Conservation (phyloP, 1,140 invertebrate genomes). For the Callitettix versicolor region DNA sequence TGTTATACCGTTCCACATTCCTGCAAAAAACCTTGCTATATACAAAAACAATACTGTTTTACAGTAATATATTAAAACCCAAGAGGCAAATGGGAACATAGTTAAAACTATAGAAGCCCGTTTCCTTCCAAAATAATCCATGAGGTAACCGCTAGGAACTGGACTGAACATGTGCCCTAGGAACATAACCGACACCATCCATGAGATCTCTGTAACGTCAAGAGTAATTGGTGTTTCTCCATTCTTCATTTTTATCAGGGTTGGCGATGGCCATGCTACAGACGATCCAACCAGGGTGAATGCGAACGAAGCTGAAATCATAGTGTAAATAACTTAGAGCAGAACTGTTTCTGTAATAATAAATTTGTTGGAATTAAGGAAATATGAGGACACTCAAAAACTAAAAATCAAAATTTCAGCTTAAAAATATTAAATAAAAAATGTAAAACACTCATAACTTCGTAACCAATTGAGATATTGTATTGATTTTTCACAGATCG, state of each 20-base stretch:
- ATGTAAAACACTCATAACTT: too few species aligned
- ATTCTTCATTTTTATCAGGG: not conserved
- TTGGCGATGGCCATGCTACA: conserved; percentile 6
- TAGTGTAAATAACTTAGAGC: too few species aligned
- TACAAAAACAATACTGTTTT: conserved; percentile 8
- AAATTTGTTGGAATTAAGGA: too few species aligned
- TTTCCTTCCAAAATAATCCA: conserved; percentile 63
- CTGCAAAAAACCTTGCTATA: conserved; percentile 30
- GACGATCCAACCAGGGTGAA: conserved; percentile 1
- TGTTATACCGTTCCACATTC: conserved; percentile 56
- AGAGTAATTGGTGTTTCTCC: not conserved
- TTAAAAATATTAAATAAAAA: too few species aligned
- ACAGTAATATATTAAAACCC: conserved; percentile 40
- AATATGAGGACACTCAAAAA: too few species aligned
- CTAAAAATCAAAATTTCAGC: too few species aligned
- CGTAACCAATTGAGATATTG: too few species aligned
- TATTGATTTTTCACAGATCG: too few species aligned
- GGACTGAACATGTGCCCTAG: conserved; percentile 1
- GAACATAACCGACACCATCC: conserved; percentile 10
- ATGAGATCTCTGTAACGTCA: conserved; percentile 1
- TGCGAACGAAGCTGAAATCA: not conserved
- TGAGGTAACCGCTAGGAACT: conserved; percentile 31
- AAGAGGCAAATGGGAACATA: conserved; percentile 33
- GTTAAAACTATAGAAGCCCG: conserved; percentile 55
- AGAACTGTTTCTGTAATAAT: too few species aligned